Evolutionary conservation across 2,888 invertebrate species (phyloP).

Genomic region (Epicampocera succincta): DNA sequence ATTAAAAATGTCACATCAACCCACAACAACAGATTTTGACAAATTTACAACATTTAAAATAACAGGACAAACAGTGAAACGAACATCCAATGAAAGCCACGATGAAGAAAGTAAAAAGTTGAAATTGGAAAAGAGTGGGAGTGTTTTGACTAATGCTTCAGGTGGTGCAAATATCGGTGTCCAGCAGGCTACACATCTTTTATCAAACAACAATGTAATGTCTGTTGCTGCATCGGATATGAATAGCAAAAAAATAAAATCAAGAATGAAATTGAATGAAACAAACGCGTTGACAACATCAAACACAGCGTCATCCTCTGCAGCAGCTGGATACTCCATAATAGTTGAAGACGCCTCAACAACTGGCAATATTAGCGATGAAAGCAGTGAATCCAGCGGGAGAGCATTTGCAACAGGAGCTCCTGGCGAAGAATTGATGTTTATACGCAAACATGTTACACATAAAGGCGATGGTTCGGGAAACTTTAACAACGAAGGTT

Average conservation of each 20-base stretch:
- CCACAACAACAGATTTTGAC: constrained; percentile 62
- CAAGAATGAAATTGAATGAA: constrained; percentile 56
- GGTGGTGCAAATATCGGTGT: constrained; percentile 32
- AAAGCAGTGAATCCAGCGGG: constrained; percentile 50
- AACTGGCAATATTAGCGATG: constrained; percentile 55
- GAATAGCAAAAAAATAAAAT: constrained; percentile 56
- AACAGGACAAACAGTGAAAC: constrained; percentile 64
- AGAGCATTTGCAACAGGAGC: constrained; percentile 49
- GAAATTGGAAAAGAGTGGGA: constrained; percentile 69
- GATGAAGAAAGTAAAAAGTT: constrained; percentile 68
- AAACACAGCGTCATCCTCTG: constrained; percentile 35
- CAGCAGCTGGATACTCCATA: constrained; percentile 52
- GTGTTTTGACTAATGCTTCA: constrained; percentile 53
- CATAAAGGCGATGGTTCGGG: constrained; percentile 36
- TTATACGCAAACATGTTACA: constrained; percentile 59
- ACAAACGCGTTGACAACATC: constrained; percentile 47
- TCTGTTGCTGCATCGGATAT: constrained; percentile 36
- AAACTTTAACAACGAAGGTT: constrained; percentile 53
- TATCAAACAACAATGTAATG: constrained; percentile 48
- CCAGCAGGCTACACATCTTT: constrained; percentile 38
- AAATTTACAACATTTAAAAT: constrained; percentile 64
- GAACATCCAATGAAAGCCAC: constrained; percentile 67
- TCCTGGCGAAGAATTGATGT: constrained; percentile 57
- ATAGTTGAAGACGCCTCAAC: constrained; percentile 58
- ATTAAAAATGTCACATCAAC: constrained; percentile 63